A percentile compares a stretch with the other conserved stretches of the same genome.
phyloP scores from a whole-genome alignment of 2,797 vertebrate genomes.

The Moxostoma hubbsi region DNA sequence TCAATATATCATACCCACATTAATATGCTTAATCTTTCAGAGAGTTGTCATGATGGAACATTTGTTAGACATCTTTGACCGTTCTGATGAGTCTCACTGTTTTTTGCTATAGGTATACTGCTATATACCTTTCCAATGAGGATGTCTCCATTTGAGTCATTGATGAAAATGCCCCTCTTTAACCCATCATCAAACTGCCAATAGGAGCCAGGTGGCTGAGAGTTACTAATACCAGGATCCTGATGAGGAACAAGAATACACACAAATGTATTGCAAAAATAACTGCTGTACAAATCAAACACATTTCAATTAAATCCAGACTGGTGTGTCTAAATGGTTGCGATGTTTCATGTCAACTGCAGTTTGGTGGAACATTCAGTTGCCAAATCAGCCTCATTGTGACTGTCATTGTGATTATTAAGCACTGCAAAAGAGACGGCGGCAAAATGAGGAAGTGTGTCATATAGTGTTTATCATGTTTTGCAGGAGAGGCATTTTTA shows the following conservation, averaged over 20 bases:
- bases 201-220: slow-evolving; percentile 79
- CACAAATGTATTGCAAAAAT: background rate
- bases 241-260: slow-evolving; percentile 58
- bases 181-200: slow-evolving; percentile 87
- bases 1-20: too few relatives aligned
- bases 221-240: slow-evolving; percentile 89
- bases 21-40: too few relatives aligned
- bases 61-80: too few relatives aligned
- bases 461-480: background rate
- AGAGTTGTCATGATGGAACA: too few relatives aligned
- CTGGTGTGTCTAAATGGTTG: background rate
- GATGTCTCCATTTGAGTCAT: slow-evolving; percentile 75
- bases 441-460: slow-evolving; percentile 9
- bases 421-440: background rate
- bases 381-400: background rate
- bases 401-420: slow-evolving; percentile 23
- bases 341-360: background rate
- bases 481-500: background rate
- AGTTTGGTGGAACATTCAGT: slow-evolving; percentile 7
- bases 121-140: slow-evolving; percentile 84
- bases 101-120: background rate
- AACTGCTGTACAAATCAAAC: background rate
- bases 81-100: too few relatives aligned
- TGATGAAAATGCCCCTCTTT: slow-evolving; percentile 84
- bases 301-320: background rate